Conservation (phyloP, 92 coral and sea anemone species). For the Zoanthus gigantus region DNA sequence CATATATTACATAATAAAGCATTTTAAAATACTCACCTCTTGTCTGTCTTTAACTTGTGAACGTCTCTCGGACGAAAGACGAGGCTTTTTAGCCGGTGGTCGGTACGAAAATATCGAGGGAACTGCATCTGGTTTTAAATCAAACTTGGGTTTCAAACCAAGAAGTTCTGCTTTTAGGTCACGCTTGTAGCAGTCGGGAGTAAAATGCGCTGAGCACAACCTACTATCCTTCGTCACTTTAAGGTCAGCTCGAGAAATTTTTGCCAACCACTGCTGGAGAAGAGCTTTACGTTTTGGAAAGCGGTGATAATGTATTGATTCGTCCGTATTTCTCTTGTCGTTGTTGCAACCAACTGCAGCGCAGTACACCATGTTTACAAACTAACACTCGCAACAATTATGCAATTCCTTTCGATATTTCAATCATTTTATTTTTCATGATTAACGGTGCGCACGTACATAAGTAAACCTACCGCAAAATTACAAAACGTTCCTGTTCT, state of each 20-base stretch:
- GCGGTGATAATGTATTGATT: constrained; percentile 13
- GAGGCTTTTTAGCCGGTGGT: constrained; percentile 46
- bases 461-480: no score
- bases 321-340: constrained; percentile 7
- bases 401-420: no score
- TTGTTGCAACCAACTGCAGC: constrained; percentile 8
- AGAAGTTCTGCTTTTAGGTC: constrained; percentile 43
- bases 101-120: constrained; percentile 30
- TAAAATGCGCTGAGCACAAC: constrained; percentile 43
- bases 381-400: neutral
- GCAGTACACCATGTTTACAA: constrained; percentile 14
- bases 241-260: constrained; percentile 42
- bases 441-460: no score
- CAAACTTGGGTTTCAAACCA: constrained; percentile 7
- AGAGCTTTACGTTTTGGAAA: constrained; percentile 27
- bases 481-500: no score
- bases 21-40: constrained; percentile 28
- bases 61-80: constrained; percentile 44
- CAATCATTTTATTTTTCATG: neutral
- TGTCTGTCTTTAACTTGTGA: constrained; percentile 13
- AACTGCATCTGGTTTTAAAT: constrained; percentile 27
- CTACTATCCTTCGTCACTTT: constrained; percentile 26
- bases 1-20: neutral
- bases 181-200: constrained; percentile 44
- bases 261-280: constrained; percentile 43